Percentiles rank a stretch among this genome's conserved stretches.
Conservation (phyloP, 2,888 invertebrate species). For the Ceratothoa steindachneri region DNA sequence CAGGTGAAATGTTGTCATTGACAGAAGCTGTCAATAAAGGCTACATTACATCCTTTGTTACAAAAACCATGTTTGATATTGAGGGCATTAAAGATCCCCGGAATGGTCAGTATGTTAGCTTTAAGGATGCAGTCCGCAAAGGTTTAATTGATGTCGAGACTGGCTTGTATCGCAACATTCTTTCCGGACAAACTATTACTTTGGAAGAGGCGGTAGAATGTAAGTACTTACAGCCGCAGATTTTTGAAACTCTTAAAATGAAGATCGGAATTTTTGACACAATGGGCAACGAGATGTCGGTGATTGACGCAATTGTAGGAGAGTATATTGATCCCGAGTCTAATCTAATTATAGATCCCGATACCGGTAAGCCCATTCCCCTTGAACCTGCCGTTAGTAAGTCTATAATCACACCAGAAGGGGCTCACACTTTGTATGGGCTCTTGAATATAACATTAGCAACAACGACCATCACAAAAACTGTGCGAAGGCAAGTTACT, state of each 20-base stretch:
- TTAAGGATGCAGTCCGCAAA: constrained; percentile 73
- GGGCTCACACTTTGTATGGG: constrained; percentile 78
- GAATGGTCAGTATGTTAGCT: constrained; percentile 74
- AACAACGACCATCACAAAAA: constrained; percentile 78
- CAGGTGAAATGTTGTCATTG: constrained; percentile 69
- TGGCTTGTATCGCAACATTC: constrained; percentile 68
- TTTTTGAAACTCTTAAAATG: constrained; percentile 70
- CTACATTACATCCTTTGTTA: constrained; percentile 77
- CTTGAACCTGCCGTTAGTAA: constrained; percentile 80
- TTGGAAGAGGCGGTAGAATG: constrained; percentile 74
- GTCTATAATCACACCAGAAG: constrained; percentile 78
- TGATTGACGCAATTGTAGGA: constrained; percentile 81
- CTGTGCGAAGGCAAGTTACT: constrained; percentile 75
- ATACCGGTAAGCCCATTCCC: constrained; percentile 68
- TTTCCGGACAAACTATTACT: constrained; percentile 69
- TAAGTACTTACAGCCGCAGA: constrained; percentile 67
- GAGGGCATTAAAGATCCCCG: constrained; percentile 81
- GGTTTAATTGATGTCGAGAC: constrained; percentile 71
- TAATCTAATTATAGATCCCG: constrained; percentile 75
- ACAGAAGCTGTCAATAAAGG: constrained; percentile 86
- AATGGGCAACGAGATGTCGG: constrained; percentile 69
- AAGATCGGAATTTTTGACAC: constrained; percentile 72
- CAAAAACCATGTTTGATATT: constrained; percentile 85
- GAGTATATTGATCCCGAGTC: constrained; percentile 82
- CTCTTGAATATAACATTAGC: constrained; percentile 82